Evolutionary conservation across 2,113 vertebrate genomes (phyloP).

Genomic region (Marmota monax): DNA sequence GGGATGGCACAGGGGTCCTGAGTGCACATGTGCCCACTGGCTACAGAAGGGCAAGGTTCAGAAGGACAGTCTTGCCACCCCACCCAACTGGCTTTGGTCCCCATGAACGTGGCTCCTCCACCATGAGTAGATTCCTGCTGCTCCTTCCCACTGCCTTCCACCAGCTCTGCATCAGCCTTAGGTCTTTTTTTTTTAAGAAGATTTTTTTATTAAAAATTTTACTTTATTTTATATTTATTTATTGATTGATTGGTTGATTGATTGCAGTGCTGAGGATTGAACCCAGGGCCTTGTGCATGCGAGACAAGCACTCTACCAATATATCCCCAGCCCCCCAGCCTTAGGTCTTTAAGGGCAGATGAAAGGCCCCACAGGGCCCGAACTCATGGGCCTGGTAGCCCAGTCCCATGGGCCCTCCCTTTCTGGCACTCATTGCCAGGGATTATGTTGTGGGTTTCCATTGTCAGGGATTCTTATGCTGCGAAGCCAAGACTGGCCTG

Average conservation of each 20-base stretch:
- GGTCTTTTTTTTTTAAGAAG: not conserved
- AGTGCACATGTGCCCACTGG: not conserved
- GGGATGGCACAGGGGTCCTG: not conserved
- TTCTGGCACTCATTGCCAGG: not conserved
- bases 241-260: too few relatives aligned
- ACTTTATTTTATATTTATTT: too few relatives aligned
- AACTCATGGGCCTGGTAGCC: not conserved
- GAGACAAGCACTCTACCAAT: too few relatives aligned
- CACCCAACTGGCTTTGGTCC: not conserved
- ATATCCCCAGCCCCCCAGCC: not conserved
- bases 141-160: not conserved
- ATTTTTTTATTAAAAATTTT: too few relatives aligned
- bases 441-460: not conserved
- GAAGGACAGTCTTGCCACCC: not conserved
- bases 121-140: not conserved
- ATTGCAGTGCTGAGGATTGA: too few relatives aligned
- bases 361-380: not conserved
- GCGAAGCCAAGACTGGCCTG: not conserved
- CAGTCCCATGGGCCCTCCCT: not conserved
- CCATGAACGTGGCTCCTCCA: rapidly evolving
- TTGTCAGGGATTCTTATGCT: too few relatives aligned
- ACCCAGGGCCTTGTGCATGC: too few relatives aligned
- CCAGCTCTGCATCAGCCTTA: not conserved
- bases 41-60: not conserved
- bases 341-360: not conserved